Conservation (phyloP, 2,888 invertebrate species). For the Clepsis dumicolana region DNA sequence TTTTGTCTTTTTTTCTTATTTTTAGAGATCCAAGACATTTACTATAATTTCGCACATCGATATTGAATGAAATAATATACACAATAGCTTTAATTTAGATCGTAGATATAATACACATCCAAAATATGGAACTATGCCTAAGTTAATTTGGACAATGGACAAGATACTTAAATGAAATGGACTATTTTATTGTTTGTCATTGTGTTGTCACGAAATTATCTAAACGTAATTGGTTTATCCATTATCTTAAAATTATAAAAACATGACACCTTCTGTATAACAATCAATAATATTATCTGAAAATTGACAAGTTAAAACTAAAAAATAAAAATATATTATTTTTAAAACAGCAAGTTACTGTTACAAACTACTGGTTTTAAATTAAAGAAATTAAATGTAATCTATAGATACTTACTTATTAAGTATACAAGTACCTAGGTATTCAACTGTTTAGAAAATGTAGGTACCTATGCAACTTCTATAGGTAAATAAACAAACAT, state of each 20-base stretch:
- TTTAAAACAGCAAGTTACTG: constrained; percentile 71
- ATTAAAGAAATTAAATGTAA: constrained; percentile 16
- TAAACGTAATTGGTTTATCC: constrained; percentile 69
- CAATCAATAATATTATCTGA: constrained; percentile 81
- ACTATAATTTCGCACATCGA: constrained; percentile 86
- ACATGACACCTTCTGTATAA: constrained; percentile 71
- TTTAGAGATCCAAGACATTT: constrained; percentile 86
- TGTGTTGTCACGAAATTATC: constrained; percentile 62
- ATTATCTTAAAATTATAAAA: constrained; percentile 80
- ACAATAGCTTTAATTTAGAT: constrained; percentile 83
- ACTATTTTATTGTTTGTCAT: constrained; percentile 64
- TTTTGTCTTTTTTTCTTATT: constrained; percentile 85
- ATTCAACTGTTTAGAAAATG: constrained; percentile 2
- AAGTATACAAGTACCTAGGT: constrained; percentile 8
- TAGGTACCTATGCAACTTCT: constrained; percentile 1
- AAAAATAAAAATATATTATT: constrained; percentile 83
- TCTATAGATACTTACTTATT: constrained; percentile 16
- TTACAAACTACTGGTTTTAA: constrained; percentile 44
- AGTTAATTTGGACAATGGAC: constrained; percentile 84
- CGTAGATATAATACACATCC: constrained; percentile 83
- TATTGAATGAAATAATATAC: constrained; percentile 83
- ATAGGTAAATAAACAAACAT: neutral
- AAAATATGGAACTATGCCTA: constrained; percentile 85
- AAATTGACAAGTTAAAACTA: constrained; percentile 75
- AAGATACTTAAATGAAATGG: constrained; percentile 77